These are phyloP conservation scores for Dendrophyllia cribrosa DNA, from an alignment of 64 coral and sea anemone species.

Conservation along the genomic window DNA sequence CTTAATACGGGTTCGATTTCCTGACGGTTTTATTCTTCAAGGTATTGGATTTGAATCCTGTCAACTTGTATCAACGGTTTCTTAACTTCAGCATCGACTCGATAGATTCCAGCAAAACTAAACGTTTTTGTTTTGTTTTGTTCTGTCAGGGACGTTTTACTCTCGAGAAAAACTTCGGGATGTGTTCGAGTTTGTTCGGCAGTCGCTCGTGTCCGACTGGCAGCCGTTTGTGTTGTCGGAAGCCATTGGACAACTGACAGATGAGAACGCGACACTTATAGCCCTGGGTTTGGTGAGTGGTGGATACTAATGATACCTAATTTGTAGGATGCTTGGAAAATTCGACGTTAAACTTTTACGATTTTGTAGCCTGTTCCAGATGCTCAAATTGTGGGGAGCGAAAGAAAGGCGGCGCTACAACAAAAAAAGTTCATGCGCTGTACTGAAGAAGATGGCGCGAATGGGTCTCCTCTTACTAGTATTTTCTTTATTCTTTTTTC, in stretches of 20 bases:
- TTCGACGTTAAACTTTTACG: too few species aligned
- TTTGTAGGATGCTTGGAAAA: too few species aligned
- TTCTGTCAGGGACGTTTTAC: slow-evolving; percentile 80
- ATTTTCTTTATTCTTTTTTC: too few species aligned
- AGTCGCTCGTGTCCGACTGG: slow-evolving; percentile 90
- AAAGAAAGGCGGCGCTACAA: too few species aligned
- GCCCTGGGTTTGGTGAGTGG: slow-evolving; percentile 88
- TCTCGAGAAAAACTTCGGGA: slow-evolving; percentile 81
- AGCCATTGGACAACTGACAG: slow-evolving; percentile 74
- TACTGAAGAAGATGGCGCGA: too few species aligned
- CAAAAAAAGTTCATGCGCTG: too few species aligned
- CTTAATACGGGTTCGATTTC: slow-evolving; percentile 89
- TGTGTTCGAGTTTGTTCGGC: slow-evolving; percentile 87
- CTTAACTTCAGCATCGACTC: neutral
- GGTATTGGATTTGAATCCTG: slow-evolving; percentile 37
- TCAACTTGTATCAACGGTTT: neutral
- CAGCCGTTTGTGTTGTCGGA: slow-evolving; percentile 88
- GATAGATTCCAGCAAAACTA: neutral
- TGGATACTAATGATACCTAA: too few species aligned
- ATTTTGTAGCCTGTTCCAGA: too few species aligned
- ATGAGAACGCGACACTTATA: slow-evolving; percentile 76
- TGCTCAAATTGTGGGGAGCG: too few species aligned
- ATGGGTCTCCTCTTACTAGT: too few species aligned
- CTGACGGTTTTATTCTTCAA: slow-evolving; percentile 90
- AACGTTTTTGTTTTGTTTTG: neutral